Conservation (phyloP, 2,797 vertebrate genomes). For the Crocidura indochinensis region DNA sequence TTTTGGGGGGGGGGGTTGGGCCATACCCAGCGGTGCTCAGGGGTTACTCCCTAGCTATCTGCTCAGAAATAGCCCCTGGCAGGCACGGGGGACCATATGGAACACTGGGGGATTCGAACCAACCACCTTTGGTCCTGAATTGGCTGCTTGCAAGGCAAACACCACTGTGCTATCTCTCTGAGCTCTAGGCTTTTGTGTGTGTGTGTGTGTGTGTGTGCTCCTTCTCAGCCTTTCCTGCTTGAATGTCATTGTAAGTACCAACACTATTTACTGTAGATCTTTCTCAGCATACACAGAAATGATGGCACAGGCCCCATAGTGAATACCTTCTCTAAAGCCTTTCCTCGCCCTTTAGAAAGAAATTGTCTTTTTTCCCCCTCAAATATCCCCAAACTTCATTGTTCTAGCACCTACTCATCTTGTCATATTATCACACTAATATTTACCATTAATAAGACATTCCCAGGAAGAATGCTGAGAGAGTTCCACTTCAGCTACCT, state of each 20-base stretch:
- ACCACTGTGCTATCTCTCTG: too few species aligned
- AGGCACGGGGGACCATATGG: too few species aligned
- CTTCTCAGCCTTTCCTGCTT: conserved; percentile 34
- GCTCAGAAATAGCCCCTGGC: too few species aligned
- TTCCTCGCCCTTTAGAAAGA: conserved; percentile 21
- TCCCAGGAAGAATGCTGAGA: neutral
- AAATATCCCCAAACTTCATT: neutral
- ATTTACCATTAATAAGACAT: conserved; percentile 31
- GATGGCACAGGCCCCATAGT: neutral
- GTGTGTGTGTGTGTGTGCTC: neutral
- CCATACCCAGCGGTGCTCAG: too few species aligned
- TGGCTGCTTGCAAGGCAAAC: too few species aligned
- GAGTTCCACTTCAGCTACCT: neutral
- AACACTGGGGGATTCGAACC: too few species aligned
- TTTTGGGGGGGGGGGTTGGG: too few species aligned
- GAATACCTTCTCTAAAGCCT: conserved; percentile 47
- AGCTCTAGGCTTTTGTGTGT: neutral
- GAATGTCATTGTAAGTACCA: neutral
- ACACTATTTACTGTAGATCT: neutral
- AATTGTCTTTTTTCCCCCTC: neutral
- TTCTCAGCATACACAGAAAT: neutral
- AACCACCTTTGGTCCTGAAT: too few species aligned
- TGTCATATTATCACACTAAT: neutral
- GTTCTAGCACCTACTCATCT: neutral
- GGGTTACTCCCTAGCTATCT: too few species aligned